These are phyloP conservation scores for Galbula dea DNA, from an alignment of 2,113 vertebrate species.

Conservation along the genomic window DNA sequence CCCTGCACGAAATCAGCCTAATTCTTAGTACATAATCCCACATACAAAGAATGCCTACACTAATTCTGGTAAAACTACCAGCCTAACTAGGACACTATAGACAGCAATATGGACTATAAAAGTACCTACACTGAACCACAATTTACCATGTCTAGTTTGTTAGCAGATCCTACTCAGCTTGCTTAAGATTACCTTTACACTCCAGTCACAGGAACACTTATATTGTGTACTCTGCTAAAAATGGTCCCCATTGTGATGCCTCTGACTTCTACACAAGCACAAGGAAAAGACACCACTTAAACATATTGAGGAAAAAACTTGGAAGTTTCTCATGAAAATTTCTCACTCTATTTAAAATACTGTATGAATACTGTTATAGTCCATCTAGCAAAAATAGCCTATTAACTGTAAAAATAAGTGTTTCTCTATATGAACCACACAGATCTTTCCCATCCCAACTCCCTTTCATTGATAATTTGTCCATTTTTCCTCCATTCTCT, in stretches of 20 bases:
- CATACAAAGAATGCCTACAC: neutral
- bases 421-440: neutral
- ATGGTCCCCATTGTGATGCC: rapidly evolving
- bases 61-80: neutral
- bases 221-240: neutral
- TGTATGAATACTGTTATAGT: neutral
- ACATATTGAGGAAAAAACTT: neutral
- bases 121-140: neutral
- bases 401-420: neutral
- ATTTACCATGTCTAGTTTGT: neutral
- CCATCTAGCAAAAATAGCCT: neutral
- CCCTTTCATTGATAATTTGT: neutral
- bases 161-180: neutral
- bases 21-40: neutral
- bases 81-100: neutral
- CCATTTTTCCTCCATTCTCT: neutral
- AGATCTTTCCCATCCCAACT: neutral
- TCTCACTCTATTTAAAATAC: neutral
- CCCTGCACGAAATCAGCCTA: neutral
- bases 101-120: neutral
- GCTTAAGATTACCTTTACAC: neutral
- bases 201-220: neutral
- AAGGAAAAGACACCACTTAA: neutral
- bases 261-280: neutral
- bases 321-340: neutral